phyloP scores from a whole-genome alignment of 30 jellyfish, hydroid and myxozoan species.

The Phacellophora camtschatica region DNA sequence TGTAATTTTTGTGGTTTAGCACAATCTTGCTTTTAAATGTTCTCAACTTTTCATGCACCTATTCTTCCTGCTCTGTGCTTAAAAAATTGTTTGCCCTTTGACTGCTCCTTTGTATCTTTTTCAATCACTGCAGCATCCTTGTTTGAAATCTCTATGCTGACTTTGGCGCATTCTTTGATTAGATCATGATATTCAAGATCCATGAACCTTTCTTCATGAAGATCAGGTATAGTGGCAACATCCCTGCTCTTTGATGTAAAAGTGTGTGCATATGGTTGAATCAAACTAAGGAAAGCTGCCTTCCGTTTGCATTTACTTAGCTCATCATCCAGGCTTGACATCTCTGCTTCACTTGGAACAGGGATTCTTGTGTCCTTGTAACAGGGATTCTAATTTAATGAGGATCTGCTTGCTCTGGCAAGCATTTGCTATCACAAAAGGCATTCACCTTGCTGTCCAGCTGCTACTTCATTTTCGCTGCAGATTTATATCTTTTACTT shows the following conservation, averaged over 20 bases:
- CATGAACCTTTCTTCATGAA: neutral
- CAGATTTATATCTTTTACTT: constrained; percentile 30
- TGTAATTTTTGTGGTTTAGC: too few species aligned
- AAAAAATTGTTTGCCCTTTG: constrained; percentile 41
- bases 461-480: too few species aligned
- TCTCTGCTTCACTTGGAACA: constrained; percentile 40
- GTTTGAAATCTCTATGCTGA: constrained; percentile 8
- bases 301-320: constrained; percentile 5
- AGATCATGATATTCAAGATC: constrained; percentile 35
- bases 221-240: constrained; percentile 21
- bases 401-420: too few species aligned
- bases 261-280: constrained; percentile 36
- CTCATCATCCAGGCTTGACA: neutral
- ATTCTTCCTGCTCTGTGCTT: constrained; percentile 53
- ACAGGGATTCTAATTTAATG: constrained; percentile 7
- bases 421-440: too few species aligned
- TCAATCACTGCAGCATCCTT: constrained; percentile 15
- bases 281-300: constrained; percentile 37
- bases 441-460: too few species aligned
- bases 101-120: constrained; percentile 57
- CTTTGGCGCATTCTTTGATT: constrained; percentile 8
- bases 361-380: neutral
- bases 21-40: too few species aligned
- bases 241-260: constrained; percentile 31
- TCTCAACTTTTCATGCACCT: constrained; percentile 61